Percentiles rank a stretch among this genome's conserved stretches.
phyloP scores from a whole-genome alignment of 2,113 vertebrate species.

The Limanda limanda region DNA sequence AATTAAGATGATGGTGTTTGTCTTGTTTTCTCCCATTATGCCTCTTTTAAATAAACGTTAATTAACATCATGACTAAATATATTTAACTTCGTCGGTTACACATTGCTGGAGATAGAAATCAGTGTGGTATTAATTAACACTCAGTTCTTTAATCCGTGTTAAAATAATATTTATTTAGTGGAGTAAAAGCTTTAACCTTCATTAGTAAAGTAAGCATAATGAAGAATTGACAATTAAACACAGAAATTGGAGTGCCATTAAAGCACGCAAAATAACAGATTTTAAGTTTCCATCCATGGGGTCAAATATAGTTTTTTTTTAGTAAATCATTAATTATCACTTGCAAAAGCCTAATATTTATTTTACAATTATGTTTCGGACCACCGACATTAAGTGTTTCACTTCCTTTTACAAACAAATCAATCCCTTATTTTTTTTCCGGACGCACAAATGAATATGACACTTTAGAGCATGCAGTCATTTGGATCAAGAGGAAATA shows the following conservation, averaged over 20 bases:
- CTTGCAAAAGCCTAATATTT: background rate
- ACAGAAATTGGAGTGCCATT: too few relatives aligned
- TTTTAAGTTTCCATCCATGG: too few relatives aligned
- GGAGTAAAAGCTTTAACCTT: background rate
- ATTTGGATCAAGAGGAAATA: slow-evolving; percentile 48
- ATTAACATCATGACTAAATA: background rate
- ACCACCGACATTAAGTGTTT: background rate
- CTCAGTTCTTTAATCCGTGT: background rate
- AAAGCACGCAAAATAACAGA: too few relatives aligned
- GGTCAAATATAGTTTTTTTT: too few relatives aligned
- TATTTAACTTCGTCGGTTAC: background rate
- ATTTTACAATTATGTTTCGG: background rate
- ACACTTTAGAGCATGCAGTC: slow-evolving; percentile 19
- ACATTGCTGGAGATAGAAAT: background rate
- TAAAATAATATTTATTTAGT: background rate
- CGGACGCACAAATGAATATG: slow-evolving; percentile 27
- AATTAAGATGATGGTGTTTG: background rate
- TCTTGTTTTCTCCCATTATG: background rate
- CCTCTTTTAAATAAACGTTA: background rate
- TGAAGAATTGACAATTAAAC: background rate
- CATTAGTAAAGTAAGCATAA: background rate
- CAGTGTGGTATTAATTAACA: background rate
- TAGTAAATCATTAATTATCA: background rate
- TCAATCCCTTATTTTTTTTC: slow-evolving; percentile 14
- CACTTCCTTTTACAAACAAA: slow-evolving; percentile 2